Evolutionary conservation across 2,888 invertebrate species (phyloP), one percentile per base, ranked within the genome.

Genomic region (Nephrotoma guestfalica): DNA sequence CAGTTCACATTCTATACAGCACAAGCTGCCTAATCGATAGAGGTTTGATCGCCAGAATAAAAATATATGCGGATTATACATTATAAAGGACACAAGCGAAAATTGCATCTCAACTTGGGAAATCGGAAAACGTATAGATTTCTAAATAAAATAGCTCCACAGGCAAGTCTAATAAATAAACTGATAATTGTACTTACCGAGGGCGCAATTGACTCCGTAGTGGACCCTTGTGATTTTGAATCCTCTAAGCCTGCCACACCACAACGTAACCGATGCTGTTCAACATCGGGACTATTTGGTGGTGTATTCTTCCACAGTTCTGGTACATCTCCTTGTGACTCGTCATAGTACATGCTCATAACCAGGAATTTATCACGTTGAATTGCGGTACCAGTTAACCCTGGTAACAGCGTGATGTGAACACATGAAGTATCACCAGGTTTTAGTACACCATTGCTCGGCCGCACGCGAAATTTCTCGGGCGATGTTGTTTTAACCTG

Each of bases 401-500:
- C 96, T 13, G 95, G 93, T 89, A 96, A 95, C 0, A 98, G 93
- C 4, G 95, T 94, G 1, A 98, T 96, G 57, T 93, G 93, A 0
- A 98, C 94, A 0, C 93, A 92, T 57, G 94, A 93, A 0, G 93
- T 92, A 3, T 93, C 93, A 7, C 95, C 94, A 0, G 95, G 94
- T 1, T 93, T 91, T 86, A 98, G 90, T 6, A 94, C 92, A 0
- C 98, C 98, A 6, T 95, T 94, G 89, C 97, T 97, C 0, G 98
- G 98, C 86, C 97, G 94, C 0, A 99, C 99, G 43, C 97, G 93
- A 92, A 97, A 99, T 91, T 98, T 98, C 89, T 98, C 97, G 0
- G 98, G 99, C 0, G 98, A 96, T 4, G 98, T 99, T 13, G 98
- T 99, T 91, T 99, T 96, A 88, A 99, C 96, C 96, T 98, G 92